Conservation (phyloP, 1,140 invertebrate genomes). For the Leptopilina clavipes region DNA sequence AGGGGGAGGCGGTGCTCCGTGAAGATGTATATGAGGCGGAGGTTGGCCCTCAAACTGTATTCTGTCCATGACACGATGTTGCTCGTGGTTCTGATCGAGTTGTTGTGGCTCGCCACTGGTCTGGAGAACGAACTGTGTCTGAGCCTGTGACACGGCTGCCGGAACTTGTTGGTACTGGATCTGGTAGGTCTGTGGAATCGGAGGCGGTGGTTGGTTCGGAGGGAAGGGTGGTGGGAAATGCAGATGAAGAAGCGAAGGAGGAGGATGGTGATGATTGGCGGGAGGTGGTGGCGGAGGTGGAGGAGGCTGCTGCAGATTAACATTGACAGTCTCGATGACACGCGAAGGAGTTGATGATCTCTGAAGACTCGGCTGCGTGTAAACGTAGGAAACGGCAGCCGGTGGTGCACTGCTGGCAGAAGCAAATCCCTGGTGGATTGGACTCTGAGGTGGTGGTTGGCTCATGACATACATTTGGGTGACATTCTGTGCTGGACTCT, state of each 20-base stretch:
- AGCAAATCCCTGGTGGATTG: slow-evolving; percentile 66
- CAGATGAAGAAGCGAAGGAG: slow-evolving; percentile 67
- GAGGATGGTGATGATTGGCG: slow-evolving; percentile 67
- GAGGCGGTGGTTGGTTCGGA: slow-evolving; percentile 71
- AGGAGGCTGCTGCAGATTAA: slow-evolving; percentile 72
- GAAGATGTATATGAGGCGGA: slow-evolving; percentile 66
- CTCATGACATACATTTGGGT: slow-evolving; percentile 74
- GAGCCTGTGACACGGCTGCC: slow-evolving; percentile 58
- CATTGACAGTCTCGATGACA: slow-evolving; percentile 70
- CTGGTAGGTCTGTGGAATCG: slow-evolving; percentile 71
- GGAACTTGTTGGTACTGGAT: slow-evolving; percentile 71
- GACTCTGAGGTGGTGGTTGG: slow-evolving; percentile 66
- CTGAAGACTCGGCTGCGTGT: slow-evolving; percentile 67
- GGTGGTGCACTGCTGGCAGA: slow-evolving; percentile 61
- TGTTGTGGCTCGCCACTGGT: slow-evolving; percentile 57
- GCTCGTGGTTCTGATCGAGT: slow-evolving; percentile 66
- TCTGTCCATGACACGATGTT: too few species aligned
- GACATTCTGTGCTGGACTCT: slow-evolving; percentile 68
- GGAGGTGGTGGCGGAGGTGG: slow-evolving; percentile 56
- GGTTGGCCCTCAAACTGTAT: slow-evolving; percentile 65
- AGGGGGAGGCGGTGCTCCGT: slow-evolving; percentile 47
- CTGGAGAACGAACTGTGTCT: slow-evolving; percentile 68
- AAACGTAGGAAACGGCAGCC: slow-evolving; percentile 69
- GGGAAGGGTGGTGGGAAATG: slow-evolving; percentile 72
- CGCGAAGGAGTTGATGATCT: slow-evolving; percentile 67